Evolutionary conservation across 2,113 vertebrate species (phyloP).

Genomic region (Sinosuthora webbiana): DNA sequence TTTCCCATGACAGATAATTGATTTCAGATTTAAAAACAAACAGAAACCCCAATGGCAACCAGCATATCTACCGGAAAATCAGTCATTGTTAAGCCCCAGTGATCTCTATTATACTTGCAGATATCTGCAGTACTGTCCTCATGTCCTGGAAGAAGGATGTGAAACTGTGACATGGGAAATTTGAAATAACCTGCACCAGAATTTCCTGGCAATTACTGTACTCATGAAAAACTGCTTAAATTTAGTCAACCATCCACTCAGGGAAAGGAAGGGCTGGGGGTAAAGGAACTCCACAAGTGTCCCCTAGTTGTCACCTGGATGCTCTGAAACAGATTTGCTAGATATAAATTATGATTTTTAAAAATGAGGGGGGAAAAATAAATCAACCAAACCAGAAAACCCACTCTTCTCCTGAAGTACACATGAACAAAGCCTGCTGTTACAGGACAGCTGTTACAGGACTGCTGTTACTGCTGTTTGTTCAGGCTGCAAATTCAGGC

Average conservation of each 20-base stretch:
- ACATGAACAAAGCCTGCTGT: not conserved
- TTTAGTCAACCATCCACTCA: not conserved
- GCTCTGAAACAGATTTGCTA: not conserved
- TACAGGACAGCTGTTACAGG: fast-evolving
- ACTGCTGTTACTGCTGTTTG: too few relatives aligned
- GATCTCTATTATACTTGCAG: not conserved
- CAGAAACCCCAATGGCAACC: not conserved
- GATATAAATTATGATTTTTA: not conserved
- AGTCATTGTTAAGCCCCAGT: not conserved
- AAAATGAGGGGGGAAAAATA: fast-evolving
- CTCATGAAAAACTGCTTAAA: not conserved
- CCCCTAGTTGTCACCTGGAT: not conserved
- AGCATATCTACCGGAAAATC: not conserved
- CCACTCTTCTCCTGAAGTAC: not conserved
- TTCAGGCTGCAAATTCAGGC: not conserved
- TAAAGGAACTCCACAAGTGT: not conserved
- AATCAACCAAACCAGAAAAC: not conserved
- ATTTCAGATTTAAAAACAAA: constrained; percentile 19
- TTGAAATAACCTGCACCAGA: not conserved
- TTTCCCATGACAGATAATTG: not conserved
- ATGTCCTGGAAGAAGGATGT: not conserved
- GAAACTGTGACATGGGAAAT: not conserved
- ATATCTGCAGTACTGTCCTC: not conserved
- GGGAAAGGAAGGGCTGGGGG: not conserved
- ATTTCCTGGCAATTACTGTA: not conserved